A percentile compares a stretch with the other conserved stretches of the same genome.
Conservation (phyloP, 2,888 invertebrate species). For the Cheilosia grossa region DNA sequence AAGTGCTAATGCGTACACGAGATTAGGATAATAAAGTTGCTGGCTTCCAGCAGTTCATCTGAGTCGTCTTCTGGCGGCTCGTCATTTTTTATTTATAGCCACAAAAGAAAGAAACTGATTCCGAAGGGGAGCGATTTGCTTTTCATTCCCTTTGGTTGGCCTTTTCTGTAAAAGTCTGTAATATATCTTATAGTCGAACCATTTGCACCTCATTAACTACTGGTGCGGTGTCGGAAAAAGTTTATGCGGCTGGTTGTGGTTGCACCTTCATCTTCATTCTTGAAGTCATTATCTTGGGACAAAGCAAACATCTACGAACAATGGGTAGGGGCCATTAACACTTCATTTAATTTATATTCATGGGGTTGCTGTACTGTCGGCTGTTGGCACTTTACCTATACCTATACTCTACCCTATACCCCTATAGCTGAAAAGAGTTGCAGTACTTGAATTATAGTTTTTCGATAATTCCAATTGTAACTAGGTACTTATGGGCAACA, state of each 20-base stretch:
- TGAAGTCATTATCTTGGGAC: conserved; percentile 44
- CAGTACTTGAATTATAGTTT: conserved; percentile 22
- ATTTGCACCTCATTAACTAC: conserved; percentile 70
- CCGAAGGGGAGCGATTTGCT: conserved; percentile 2
- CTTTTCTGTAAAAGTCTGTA: conserved; percentile 13
- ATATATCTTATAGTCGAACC: conserved; percentile 53
- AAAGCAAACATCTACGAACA: conserved; percentile 60
- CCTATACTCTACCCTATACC: background rate
- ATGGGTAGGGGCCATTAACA: conserved; percentile 55
- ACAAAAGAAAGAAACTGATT: conserved; percentile 53
- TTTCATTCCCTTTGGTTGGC: conserved; percentile 16
- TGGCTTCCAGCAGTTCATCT: conserved; percentile 22
- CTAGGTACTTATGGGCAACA: conserved; percentile 25
- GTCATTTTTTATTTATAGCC: conserved; percentile 60
- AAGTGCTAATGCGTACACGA: conserved; percentile 64
- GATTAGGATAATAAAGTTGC: conserved; percentile 68
- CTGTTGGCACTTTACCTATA: background rate
- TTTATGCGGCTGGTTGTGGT: conserved; percentile 9
- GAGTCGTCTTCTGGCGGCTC: conserved; percentile 31
- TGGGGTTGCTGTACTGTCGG: conserved; percentile 31
- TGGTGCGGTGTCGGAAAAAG: conserved; percentile 3
- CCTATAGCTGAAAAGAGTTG: conserved; percentile 8
- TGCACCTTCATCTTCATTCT: conserved; percentile 38
- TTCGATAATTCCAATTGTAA: conserved; percentile 14
- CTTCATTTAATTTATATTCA: conserved; percentile 67